Conservation (phyloP, 2,113 vertebrate species). For the Triplophysa siluroides region DNA sequence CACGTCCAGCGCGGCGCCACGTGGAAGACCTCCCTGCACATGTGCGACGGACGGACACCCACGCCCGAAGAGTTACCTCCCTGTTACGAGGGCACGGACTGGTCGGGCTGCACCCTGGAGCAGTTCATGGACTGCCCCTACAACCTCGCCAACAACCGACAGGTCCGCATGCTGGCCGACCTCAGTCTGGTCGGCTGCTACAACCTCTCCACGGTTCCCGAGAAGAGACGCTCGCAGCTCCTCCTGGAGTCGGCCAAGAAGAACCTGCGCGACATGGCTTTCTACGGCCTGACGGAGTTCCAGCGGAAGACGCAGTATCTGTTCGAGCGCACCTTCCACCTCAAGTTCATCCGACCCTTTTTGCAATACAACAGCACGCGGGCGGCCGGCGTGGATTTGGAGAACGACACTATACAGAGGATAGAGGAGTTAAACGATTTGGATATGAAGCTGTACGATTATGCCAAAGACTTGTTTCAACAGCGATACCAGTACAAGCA, state of each 20-base stretch:
- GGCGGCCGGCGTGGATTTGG: constrained; percentile 92
- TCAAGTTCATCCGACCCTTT: constrained; percentile 96
- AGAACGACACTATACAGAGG: constrained; percentile 84
- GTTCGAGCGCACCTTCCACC: constrained; percentile 94
- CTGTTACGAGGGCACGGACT: constrained; percentile 96
- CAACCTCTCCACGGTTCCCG: constrained; percentile 94
- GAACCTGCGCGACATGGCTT: constrained; percentile 98
- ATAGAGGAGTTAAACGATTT: constrained; percentile 97
- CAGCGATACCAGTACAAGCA: constrained; percentile 95
- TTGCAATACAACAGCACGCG: constrained; percentile 98
- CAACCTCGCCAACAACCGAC: constrained; percentile 96
- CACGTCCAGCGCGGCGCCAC: constrained; percentile 97
- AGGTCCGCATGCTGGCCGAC: constrained; percentile 97
- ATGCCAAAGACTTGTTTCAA: constrained; percentile 96
- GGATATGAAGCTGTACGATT: constrained; percentile 98
- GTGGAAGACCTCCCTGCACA: constrained; percentile 97
- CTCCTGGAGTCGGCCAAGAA: constrained; percentile 96
- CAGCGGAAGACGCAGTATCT: constrained; percentile 99
- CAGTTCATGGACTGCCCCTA: constrained; percentile 99
- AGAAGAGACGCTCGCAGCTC: constrained; percentile 91
- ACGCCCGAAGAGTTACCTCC: constrained; percentile 93
- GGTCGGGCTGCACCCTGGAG: constrained; percentile 96
- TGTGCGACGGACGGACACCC: constrained; percentile 96
- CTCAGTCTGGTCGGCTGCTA: constrained; percentile 98
- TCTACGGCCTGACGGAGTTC: constrained; percentile 97